Base-by-base conservation (phyloP, 2,113 vertebrate species). In the Proterorhinus semilunaris region DNA sequence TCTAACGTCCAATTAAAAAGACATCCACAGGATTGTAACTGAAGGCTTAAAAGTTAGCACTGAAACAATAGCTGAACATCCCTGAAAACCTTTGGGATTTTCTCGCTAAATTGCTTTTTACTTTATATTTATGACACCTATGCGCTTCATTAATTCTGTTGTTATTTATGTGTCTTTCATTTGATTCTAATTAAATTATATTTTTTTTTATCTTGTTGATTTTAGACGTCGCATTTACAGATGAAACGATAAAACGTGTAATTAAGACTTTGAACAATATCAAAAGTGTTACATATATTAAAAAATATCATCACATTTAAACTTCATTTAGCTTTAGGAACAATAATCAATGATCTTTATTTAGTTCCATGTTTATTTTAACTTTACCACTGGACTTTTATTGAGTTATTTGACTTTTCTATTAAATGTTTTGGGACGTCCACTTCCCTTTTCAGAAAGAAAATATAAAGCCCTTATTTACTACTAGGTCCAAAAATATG, bases 1-100 rank as follows among this genome's bases (percentile, higher is more conserved):
- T 61, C 53, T 67, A 55, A 52, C 75, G 65, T 74, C 71, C 69
- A 50, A 48, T 76, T 74, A 81, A 72, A 21, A 55, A 67, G 68
- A 43, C 15, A n/a, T 61, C 11, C 8, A 10, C 44, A 43, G 55
- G 55, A 58, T 42, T 58, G 11, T 12, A 61, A 43, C 54, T 11
- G 15, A 51, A 13, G 6, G 11, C 53, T 17, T 7, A 17, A 8
- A 55, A 55, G 2, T 43, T 43, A 44, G 45, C 21, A 21, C 44
- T 46, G 17, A 48, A 63, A 63, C 44, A 47, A 63, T 17, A 63
- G 45, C 44, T n/a, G 17, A 44, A n/a, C 12, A 61, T n/a, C 9
- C n/a, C 42, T 44, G 13, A n/a, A 61, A 61, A 44, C 42, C 58
- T 44, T 61, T 51, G 21, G 21, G 8, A 21, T 4, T 10, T 27